Conservation (phyloP, 2,113 vertebrate genomes). For the Scomber colias region DNA sequence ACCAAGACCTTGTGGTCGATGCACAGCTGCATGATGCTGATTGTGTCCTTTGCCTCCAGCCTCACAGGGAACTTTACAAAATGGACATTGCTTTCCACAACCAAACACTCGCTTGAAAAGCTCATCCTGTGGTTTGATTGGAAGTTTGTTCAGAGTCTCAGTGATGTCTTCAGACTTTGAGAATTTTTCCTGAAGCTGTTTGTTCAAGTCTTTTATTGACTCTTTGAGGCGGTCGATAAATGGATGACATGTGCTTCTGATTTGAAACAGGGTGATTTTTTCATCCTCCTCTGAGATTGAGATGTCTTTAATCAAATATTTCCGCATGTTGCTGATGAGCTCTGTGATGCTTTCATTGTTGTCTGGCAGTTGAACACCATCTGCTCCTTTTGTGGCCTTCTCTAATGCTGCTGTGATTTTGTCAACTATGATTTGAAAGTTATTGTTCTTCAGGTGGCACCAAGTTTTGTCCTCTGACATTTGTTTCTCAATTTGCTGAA, state of each 20-base stretch:
- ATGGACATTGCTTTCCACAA: no score
- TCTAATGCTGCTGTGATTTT: constrained; percentile 37
- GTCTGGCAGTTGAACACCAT: constrained; percentile 26
- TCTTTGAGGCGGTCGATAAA: constrained; percentile 41
- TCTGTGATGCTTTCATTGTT: constrained; percentile 24
- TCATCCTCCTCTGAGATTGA: constrained; percentile 40
- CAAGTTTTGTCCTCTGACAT: constrained; percentile 21
- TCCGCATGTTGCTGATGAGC: constrained; percentile 41
- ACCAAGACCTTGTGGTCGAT: constrained; percentile 71
- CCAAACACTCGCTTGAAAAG: constrained; percentile 53
- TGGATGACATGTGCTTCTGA: constrained; percentile 12
- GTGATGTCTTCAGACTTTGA: constrained; percentile 4
- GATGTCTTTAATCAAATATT: constrained; percentile 46
- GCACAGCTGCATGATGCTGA: constrained; percentile 46
- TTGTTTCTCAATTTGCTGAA: background rate
- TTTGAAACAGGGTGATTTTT: constrained; percentile 45
- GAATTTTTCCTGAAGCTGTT: constrained; percentile 40
- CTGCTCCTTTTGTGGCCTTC: background rate
- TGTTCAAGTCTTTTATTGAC: constrained; percentile 13
- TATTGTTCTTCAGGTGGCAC: constrained; percentile 29
- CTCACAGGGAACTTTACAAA: no score
- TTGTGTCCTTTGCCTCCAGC: no score
- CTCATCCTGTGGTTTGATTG: constrained; percentile 68
- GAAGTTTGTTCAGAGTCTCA: constrained; percentile 46
- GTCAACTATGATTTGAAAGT: constrained; percentile 1